Base-by-base conservation (phyloP, 1,140 invertebrate genomes). In the Goniozus legneri region DNA sequence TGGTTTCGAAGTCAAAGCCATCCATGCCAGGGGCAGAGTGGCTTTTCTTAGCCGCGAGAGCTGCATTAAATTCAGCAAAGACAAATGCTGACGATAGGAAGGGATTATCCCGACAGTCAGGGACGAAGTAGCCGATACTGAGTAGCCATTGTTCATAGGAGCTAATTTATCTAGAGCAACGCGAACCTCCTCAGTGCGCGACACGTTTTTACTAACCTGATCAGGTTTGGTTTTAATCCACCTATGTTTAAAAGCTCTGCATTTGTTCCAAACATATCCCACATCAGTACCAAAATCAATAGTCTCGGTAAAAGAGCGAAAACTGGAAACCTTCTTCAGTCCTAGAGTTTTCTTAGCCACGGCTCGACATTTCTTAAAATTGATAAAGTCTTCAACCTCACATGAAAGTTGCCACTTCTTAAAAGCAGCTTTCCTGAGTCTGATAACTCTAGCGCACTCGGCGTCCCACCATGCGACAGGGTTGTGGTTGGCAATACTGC, bases 221-320 rank as follows among this genome's bases (percentile, higher is more conserved):
- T 27, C 24, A 27, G 4, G 4, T 27, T 10, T 27, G 4, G 10
- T 42, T 24, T 49, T 53, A 7, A 43, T 21, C 42, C 36, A 48
- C 13, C 21, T 24, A 18, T 49, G 45, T 30, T 49, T 54, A 8
- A 54, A 43, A 16, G 49, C 33, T 43, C 46, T 54, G 10, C 38
- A 54, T 12, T 42, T 54, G 16, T 54, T 49, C 43, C 34, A 54
- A 13, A 54, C 21, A n/a, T 49, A 42, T 3, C 10, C 22, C 13
- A 13, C 12, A 33, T 49, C 32, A 8, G 13, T 20, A n/a, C 19
- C 2, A 7, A 42, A 3, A 27, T 16, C 32, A 27, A 27, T 4
- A 6, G 4, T 10, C 13, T 39, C 31, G 4, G 38, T 21, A 32
- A 53, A 48, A 12, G 39, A 30, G 13, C 18, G 34, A 27, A 52